Base-by-base conservation (phyloP, 2,113 vertebrate species). In the Probosciger aterrimus region DNA sequence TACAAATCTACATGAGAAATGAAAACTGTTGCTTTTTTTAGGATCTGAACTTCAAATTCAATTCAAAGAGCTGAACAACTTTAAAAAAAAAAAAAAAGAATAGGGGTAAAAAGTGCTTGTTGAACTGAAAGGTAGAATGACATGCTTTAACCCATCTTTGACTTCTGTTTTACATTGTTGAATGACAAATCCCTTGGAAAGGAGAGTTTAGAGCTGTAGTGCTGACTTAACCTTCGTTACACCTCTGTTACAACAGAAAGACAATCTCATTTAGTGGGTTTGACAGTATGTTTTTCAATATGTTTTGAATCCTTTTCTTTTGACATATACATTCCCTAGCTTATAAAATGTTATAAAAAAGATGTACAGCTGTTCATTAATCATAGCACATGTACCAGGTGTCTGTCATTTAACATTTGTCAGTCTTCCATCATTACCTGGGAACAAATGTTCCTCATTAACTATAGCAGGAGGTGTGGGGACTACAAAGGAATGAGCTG, bases 361-460 rank as follows among this genome's bases (percentile, higher is more conserved):
- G 39, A 39, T 39, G 39, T 39, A 39, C 39, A 39, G 39, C 39
- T 39, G 11, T 39, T 39, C 39, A 39, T 39, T 39, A 39, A 39
- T 39, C 39, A 39, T 39, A 39, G 39, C 39, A 39, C 39, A 68
- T 59, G 19, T 88, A 88, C 44, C 75, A 96, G 69, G 55, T 96
- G 68, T 70, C 84, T 94, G 65, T 86, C 68, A 67, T 60, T 95
- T 97, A 97, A 53, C 12, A 90, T 95, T 94, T 97, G 68, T 96
- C 91, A 97, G 84, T 94, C 65, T 90, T 94, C 88, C 82, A 62
- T 95, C 86, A 82, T 67, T 93, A 96, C 44, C 46, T 95, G 41
- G 87, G 86, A 93, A 84, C 73, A 96, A 98, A 91, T 93, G 90
- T 81, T 96, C 41, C 46, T 77, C 80, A 52, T 96, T 97, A 96